These are phyloP conservation scores for Sitodiplosis mosellana DNA, from an alignment of 1,140 invertebrate genomes.

Conservation along the genomic window DNA sequence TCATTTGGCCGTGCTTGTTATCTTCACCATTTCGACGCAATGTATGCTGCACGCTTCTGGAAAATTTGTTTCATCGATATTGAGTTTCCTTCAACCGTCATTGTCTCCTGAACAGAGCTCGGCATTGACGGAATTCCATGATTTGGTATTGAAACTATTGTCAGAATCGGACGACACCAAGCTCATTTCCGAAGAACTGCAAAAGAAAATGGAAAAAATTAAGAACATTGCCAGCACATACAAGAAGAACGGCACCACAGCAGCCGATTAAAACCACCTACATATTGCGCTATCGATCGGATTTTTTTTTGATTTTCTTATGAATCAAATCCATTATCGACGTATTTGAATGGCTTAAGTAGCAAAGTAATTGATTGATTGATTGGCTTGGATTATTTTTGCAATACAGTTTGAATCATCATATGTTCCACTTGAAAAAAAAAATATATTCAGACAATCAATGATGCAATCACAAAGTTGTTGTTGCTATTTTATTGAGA, in stretches of 20 bases:
- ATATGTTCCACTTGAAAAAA: too few relatives aligned
- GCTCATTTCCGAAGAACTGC: conserved; percentile 13
- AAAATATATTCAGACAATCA: too few relatives aligned
- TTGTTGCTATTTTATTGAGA: too few relatives aligned
- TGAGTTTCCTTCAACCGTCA: conserved; percentile 49
- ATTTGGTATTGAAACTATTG: conserved; percentile 42
- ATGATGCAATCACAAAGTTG: too few relatives aligned
- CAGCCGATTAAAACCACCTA: conserved; percentile 16
- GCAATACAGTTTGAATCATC: too few relatives aligned
- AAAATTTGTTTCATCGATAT: conserved; percentile 66
- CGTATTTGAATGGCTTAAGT: too few relatives aligned
- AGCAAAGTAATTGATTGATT: too few relatives aligned
- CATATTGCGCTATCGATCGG: too few relatives aligned
- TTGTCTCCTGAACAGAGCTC: conserved; percentile 41
- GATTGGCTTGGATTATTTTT: too few relatives aligned
- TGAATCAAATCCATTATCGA: too few relatives aligned
- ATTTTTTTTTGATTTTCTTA: too few relatives aligned
- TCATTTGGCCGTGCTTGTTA: conserved; percentile 58
- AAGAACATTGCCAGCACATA: conserved; percentile 33
- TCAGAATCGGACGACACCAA: conserved; percentile 26
- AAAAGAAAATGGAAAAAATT: conserved; percentile 26
- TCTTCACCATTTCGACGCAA: conserved; percentile 66
- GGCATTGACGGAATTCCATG: conserved; percentile 53
- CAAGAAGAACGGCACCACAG: conserved; percentile 25
- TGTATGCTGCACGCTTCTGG: conserved; percentile 78